Base-by-base conservation (phyloP, 2,113 vertebrate genomes). In the Equus przewalskii region DNA sequence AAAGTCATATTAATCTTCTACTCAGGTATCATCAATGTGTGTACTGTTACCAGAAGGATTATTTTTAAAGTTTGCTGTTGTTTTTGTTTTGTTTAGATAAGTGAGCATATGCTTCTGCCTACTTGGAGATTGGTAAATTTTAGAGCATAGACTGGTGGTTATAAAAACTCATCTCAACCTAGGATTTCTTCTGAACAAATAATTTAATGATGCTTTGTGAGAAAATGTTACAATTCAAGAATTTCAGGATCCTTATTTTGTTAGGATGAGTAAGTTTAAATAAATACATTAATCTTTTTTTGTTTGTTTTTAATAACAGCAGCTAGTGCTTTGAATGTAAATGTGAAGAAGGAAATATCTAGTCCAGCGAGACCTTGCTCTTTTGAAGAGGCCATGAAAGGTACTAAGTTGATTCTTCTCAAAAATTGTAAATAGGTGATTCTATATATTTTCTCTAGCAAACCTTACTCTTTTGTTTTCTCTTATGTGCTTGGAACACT, bases 361-460 rank as follows among this genome's bases (percentile, higher is more conserved):
- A 99, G 99, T 97, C 99, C 99, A 98, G 99, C 99, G 97, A 99
- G 99, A 98, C 99, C 99, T 95, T 99, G 99, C 98, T 99, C 99
- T 98, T 99, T 99, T 98, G 99, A 99, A 98, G 99, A 99, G 97
- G 99, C 99, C 98, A 99, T 99, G 96, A 99, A 99, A 99, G 99
- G 99, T 99, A 99, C 97, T 96, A 97, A 98, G 88, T 98, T 98
- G 92, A 98, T 98, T 98, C 90, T 98, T 98, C 96, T 98, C 91
- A 11, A 95, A 95, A 94, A 44, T 75, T 97, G 33, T 97, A 97
- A 93, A 97, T 98, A 65, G 79, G 69, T 97, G 67, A 96, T 96
- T 93, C 90, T 96, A 14, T 84, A 16, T 86, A 41, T 96, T 98
- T 96, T 89, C n/a, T 89, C 49, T 92, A 95, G n/a, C 10, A 95